Conservation (phyloP, 2,888 invertebrate species). For the Rhabditoides inermis region DNA sequence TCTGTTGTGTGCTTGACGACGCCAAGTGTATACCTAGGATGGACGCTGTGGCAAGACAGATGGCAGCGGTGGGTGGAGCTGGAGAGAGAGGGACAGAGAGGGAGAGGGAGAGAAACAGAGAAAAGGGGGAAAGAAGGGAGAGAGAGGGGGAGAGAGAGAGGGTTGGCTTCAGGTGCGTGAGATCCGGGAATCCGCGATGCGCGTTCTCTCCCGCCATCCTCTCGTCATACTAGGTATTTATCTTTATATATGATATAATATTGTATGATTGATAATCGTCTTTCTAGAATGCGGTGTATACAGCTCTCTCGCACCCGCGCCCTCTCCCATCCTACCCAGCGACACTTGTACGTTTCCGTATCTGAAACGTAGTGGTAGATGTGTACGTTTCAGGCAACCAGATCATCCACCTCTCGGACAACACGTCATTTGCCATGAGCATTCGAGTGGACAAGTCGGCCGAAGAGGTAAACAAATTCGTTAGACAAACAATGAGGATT, state of each 20-base stretch:
- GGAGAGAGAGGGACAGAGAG: too few relatives aligned
- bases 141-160: too few relatives aligned
- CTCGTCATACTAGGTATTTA: too few relatives aligned
- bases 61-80: too few relatives aligned
- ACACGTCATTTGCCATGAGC: slow-evolving; percentile 71
- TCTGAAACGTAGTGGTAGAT: not conserved
- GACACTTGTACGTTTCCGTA: slow-evolving; percentile 36
- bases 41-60: slow-evolving; percentile 65
- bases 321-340: slow-evolving; percentile 44
- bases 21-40: slow-evolving; percentile 63
- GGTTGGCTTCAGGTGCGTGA: too few relatives aligned
- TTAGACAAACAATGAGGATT: slow-evolving; percentile 59
- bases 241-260: too few relatives aligned
- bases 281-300: slow-evolving; percentile 47
- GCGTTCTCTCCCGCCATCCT: slow-evolving; percentile 34
- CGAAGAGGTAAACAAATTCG: slow-evolving; percentile 66
- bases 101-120: too few relatives aligned
- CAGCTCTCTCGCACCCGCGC: slow-evolving; percentile 32
- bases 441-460: slow-evolving; percentile 68
- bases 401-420: slow-evolving; percentile 38
- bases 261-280: too few relatives aligned
- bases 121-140: too few relatives aligned
- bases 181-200: slow-evolving; percentile 16
- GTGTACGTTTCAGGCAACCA: slow-evolving; percentile 28
- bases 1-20: slow-evolving; percentile 66